These are phyloP conservation scores for Eremophila alpestris DNA, from an alignment of 2,797 vertebrate species.

Conservation along the genomic window DNA sequence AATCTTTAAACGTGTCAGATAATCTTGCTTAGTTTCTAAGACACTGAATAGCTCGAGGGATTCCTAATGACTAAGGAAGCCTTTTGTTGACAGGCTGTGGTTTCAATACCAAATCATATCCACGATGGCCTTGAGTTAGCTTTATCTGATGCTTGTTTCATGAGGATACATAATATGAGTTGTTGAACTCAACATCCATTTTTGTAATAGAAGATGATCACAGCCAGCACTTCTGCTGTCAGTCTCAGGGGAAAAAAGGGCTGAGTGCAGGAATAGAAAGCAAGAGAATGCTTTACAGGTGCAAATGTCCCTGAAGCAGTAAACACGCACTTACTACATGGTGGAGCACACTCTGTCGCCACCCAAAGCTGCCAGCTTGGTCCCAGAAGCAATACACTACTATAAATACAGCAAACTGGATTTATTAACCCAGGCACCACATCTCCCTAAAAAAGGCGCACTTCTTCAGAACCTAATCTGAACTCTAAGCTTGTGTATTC, in stretches of 20 bases:
- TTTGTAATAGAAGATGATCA: background rate
- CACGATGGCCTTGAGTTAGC: background rate
- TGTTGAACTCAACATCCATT: background rate
- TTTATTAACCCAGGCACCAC: background rate
- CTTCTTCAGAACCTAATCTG: background rate
- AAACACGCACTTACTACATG: background rate
- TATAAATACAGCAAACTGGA: background rate
- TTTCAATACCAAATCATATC: background rate
- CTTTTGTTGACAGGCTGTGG: background rate
- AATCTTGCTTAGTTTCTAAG: background rate
- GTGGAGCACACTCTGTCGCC: background rate
- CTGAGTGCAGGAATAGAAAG: background rate
- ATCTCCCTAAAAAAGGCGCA: background rate
- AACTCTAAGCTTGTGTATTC: background rate
- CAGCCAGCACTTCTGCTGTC: background rate
- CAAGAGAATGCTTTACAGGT: background rate
- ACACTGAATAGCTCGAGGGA: background rate
- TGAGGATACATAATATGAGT: background rate
- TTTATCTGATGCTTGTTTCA: background rate
- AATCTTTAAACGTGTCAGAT: background rate
- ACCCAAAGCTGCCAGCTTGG: background rate
- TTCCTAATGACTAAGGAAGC: background rate
- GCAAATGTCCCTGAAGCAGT: background rate
- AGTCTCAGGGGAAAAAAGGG: background rate
- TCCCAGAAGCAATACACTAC: background rate